These are phyloP conservation scores for Macquaria australasica DNA, from an alignment of 2,113 vertebrate genomes.

Conservation along the genomic window DNA sequence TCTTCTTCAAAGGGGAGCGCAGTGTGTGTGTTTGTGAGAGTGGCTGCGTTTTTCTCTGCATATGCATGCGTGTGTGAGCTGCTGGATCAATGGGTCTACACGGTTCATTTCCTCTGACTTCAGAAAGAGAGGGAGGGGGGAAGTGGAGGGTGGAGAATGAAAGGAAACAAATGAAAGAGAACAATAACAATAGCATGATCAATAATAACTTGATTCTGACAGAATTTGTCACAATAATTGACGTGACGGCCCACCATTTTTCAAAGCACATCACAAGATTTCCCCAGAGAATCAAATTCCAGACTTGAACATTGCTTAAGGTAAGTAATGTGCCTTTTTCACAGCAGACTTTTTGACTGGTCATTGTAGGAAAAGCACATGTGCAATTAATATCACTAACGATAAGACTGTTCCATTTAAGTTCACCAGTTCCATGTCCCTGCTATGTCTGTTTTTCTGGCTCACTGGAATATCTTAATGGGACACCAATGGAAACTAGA, in stretches of 20 bases:
- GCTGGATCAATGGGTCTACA: constrained; percentile 50
- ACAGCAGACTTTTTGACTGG: too few species aligned
- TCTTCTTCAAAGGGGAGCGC: constrained; percentile 61
- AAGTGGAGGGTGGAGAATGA: not conserved
- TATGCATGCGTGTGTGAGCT: constrained; percentile 34
- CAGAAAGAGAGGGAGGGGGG: constrained; percentile 11
- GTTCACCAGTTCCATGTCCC: not conserved
- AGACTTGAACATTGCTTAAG: not conserved
- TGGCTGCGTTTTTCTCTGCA: constrained; percentile 14
- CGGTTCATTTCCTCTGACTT: constrained; percentile 57
- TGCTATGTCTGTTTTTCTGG: too few species aligned
- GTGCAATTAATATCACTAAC: not conserved
- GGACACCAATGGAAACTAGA: not conserved
- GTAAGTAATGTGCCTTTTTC: not conserved
- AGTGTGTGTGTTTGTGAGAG: not conserved
- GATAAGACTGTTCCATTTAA: not conserved
- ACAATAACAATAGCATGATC: not conserved
- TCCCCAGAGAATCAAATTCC: not conserved
- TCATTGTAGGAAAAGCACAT: not conserved
- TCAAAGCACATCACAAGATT: not conserved
- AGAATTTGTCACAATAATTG: not conserved
- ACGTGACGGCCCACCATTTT: not conserved
- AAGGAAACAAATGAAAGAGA: constrained; percentile 8
- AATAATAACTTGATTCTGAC: not conserved
- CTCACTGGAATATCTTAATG: not conserved